Base-by-base conservation (phyloP, 2,888 invertebrate genomes). In the Acanthosepion esculentum region DNA sequence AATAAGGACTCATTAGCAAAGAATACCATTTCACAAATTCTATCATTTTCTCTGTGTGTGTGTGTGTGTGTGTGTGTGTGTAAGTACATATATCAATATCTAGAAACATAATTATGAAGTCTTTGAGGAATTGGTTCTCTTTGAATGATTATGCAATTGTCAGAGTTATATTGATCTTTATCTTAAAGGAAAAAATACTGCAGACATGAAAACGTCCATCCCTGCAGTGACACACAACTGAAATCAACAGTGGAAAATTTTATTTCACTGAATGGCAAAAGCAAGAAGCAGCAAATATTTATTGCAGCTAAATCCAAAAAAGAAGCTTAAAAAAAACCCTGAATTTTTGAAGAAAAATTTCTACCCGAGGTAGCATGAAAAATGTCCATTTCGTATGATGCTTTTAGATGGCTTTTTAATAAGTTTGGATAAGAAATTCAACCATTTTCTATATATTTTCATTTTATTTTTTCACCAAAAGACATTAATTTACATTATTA, bases 1-100 rank as follows among this genome's bases (percentile, higher is more conserved):
- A 78, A 78, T 78, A 78, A n/a, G 78, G 78, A 18, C n/a, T 78
- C 78, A 78, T 78, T 78, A 78, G 78, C 78, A 78, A 78, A 78
- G 12, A 78, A n/a, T 78, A 78, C 15, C n/a, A 78, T 15, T 78
- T n/a, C 78, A 33, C 15, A 78, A n/a, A 78, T 78, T 78, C 78
- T 78, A n/a, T n/a, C n/a, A 78, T 10, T 78, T 12, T 12, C 78
- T 10, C 41, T 29, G 78, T 78, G 78, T 78, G 78, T 26, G 26
- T 26, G 26, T 26, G 26, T 64, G 26, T 64, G 64, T 64, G 64
- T 23, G 64, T 23, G n/a, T n/a, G n/a, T n/a, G n/a, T n/a, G 78
- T n/a, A n/a, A 78, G 78, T 12, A n/a, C 15, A 5, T 78, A n/a
- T 78, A n/a, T 78, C 78, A n/a, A 78, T 78, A 78, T 33, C n/a